Evolutionary conservation across 2,888 invertebrate genomes (phyloP), one percentile per base, ranked within the genome.

Genomic region (Pseudolycoriella hygida): DNA sequence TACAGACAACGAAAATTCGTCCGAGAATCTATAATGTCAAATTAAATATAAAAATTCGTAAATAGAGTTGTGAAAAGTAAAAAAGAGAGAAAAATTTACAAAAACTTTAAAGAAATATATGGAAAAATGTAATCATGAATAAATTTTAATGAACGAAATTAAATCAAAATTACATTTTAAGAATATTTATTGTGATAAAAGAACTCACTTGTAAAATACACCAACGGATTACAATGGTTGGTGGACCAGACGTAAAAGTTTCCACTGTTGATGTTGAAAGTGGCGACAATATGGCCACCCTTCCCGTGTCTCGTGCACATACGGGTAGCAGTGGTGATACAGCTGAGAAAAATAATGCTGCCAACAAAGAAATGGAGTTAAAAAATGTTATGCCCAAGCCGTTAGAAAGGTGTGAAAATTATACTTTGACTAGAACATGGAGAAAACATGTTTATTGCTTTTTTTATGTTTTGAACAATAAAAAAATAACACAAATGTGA

Each of bases 251-350:
- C 69, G 80, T 86, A 67, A 87, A 86, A 73, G 85, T 87, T 66
- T 81, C 87, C 55, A 87, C 87, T 48, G 88, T 88, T 56, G 86
- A 87, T 67, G 74, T 85, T 58, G 87, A 87, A 68, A 74, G 82
- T 53, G 80, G 82, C 55, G 85, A 86, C 73, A 86, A 87, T 62
- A 86, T 86, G 79, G 87, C 86, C 64, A 87, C 87, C 39, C 73
- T 87, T 65, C 87, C 86, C 55, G 86, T 86, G 48, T 83, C 83
- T 50, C 76, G 83, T 59, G 77, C 79, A 40, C 70, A 72, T 60
- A 68, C 68, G 51, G 76, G 78, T 53, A 41, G 46, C 34, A 80
- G 80, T 60, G 72, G 74, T 58, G 76, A 77, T 53, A 79, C 77
- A 54, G 81, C 81, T 46, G 85, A 85, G 66, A 84, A 82, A 67